Evolutionary conservation across 1,140 invertebrate genomes (phyloP), one percentile per base, ranked within the genome.

Genomic region (Drosophila setifemur): DNA sequence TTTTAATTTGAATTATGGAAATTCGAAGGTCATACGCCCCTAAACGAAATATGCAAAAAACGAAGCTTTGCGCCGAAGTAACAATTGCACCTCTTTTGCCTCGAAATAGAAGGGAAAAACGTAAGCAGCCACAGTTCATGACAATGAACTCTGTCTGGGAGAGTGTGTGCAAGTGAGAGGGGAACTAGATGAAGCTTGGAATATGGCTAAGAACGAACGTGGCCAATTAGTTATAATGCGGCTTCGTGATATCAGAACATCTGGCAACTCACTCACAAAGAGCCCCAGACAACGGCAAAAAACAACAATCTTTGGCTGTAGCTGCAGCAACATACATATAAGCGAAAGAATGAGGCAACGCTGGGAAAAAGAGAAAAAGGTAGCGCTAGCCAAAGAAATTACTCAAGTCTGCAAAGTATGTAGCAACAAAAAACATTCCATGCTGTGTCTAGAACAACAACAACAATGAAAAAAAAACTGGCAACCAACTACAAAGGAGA

Each of bases 161-260:
- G 54, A 45, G 45, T 19, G 39, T 19, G 28, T 25, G 25, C 9
- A 5, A 23, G 40, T 21, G 16, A 29, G 42, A 7, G 8, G 47
- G 23, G 29, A 53, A 42, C 18, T 16, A 11, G 16, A 37, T 31
- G 12, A 37, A 43, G 25, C 19, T 21, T 21, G 21, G n/a, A 43
- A 63, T 55, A 45, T 35, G 48, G 67, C 64, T 42, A 43, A 82
- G 66, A 85, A 85, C 74, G 79, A 85, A 85, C 79, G 79, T 85
- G 79, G 79, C 79, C 79, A 85, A 85, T 85, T 85, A 85, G 79
- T 85, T 85, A 86, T 85, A 85, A 85, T 85, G 81, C 79, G 86
- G 79, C 79, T 85, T 85, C 81, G 79, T 85, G 81, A 86, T 85
- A 85, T 85, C 79, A 86, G 75, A 85, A 85, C 79, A 85, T 85